Evolutionary conservation across 2,797 vertebrate genomes (phyloP).

Genomic region (Meda fulgida): DNA sequence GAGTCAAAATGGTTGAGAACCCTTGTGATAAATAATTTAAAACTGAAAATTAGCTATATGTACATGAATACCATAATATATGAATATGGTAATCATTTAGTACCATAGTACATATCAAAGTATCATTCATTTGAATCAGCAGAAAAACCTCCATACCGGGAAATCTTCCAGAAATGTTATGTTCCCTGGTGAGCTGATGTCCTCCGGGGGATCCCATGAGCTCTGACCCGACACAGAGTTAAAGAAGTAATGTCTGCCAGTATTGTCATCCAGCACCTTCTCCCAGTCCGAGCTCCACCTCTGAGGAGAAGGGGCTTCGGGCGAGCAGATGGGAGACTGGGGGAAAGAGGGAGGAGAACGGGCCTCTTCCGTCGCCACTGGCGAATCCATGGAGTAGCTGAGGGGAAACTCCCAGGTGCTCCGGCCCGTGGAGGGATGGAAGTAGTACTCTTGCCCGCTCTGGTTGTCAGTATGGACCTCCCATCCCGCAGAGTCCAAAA

Average conservation of each 20-base stretch:
- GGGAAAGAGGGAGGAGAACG: slow-evolving; percentile 52
- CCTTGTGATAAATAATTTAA: not conserved
- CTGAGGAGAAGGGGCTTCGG: slow-evolving; percentile 67
- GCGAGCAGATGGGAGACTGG: slow-evolving; percentile 63
- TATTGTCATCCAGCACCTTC: slow-evolving; percentile 85
- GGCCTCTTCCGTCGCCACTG: slow-evolving; percentile 52
- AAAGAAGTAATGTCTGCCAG: slow-evolving; percentile 88
- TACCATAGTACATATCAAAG: not conserved
- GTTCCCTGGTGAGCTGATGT: slow-evolving; percentile 63
- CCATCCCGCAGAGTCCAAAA: slow-evolving; percentile 78
- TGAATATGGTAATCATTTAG: not conserved
- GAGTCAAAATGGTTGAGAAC: not conserved
- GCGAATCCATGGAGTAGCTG: slow-evolving; percentile 62
- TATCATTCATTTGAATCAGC: not conserved
- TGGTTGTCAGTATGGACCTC: slow-evolving; percentile 86
- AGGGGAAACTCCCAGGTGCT: slow-evolving; percentile 93
- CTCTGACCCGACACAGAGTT: slow-evolving; percentile 88
- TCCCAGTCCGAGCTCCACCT: slow-evolving; percentile 82
- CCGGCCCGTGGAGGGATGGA: slow-evolving; percentile 84
- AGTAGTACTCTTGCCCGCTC: slow-evolving; percentile 90
- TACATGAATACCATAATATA: not conserved
- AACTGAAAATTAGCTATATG: not conserved
- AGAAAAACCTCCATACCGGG: slow-evolving; percentile 78
- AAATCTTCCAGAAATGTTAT: slow-evolving; percentile 65
- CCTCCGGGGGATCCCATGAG: slow-evolving; percentile 87